Percentiles rank a stretch among this genome's conserved stretches.
Conservation (phyloP, 2,113 vertebrate genomes). For the Plecotus auritus region DNA sequence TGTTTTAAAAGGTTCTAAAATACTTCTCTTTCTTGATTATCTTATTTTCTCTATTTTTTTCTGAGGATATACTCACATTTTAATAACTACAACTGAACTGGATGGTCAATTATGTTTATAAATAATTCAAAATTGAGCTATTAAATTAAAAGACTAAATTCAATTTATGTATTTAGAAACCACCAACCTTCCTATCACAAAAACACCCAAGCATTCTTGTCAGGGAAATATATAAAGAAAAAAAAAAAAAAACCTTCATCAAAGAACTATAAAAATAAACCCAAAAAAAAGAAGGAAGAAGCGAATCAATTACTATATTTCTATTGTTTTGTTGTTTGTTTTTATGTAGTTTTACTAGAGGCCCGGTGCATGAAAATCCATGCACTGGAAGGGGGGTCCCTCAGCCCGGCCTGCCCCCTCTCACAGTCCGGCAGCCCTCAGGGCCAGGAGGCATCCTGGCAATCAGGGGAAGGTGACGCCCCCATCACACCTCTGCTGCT, state of each 20-base stretch:
- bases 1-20: not conserved
- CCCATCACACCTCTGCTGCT: too few species aligned
- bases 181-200: not conserved
- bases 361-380: too few species aligned
- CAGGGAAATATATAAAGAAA: not conserved
- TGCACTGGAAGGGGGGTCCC: too few species aligned
- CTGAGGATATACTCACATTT: not conserved
- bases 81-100: not conserved
- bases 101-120: not conserved
- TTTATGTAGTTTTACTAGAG: not conserved
- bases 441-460: too few species aligned
- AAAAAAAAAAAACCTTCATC: not conserved
- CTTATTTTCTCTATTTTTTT: not conserved
- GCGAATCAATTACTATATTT: not conserved
- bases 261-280: not conserved
- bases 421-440: too few species aligned
- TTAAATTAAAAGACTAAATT: not conserved
- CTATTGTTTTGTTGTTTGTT: not conserved
- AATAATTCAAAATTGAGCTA: not conserved
- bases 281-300: not conserved
- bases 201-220: not conserved
- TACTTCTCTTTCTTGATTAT: not conserved
- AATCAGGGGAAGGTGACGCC: too few species aligned
- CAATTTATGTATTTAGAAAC: not conserved
- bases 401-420: too few species aligned